phyloP scores from a whole-genome alignment of 2,113 vertebrate species.

The Nerophis lumbriciformis region DNA sequence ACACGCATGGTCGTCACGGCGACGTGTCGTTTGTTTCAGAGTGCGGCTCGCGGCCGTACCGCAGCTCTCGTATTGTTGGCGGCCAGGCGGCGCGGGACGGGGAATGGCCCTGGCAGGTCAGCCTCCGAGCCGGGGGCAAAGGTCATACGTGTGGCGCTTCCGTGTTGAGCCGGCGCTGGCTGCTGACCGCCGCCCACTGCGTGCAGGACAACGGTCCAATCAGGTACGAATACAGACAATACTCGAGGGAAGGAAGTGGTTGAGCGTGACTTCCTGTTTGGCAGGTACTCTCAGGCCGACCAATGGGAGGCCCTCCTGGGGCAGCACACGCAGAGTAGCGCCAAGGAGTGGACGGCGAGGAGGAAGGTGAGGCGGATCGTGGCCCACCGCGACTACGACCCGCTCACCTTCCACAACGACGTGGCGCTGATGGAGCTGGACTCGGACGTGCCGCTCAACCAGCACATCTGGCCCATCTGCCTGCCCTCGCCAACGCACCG shows the following conservation, averaged over 20 bases:
- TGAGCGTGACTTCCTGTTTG: not conserved
- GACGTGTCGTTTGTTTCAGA: slow-evolving; percentile 23
- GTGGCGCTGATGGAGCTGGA: slow-evolving; percentile 70
- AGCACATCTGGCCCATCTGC: slow-evolving; percentile 68
- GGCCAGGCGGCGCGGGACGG: slow-evolving; percentile 49
- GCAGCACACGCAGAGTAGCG: slow-evolving; percentile 69
- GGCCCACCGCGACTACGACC: slow-evolving; percentile 38
- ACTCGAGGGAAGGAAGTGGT: no score
- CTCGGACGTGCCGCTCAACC: slow-evolving; percentile 45
- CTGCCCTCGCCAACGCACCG: slow-evolving; percentile 53
- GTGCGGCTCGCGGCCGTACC: slow-evolving; percentile 55
- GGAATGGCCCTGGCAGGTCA: slow-evolving; percentile 76
- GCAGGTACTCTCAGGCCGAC: slow-evolving; percentile 48
- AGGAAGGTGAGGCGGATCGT: slow-evolving; percentile 53
- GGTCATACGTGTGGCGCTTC: slow-evolving; percentile 66
- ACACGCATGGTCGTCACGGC: not conserved
- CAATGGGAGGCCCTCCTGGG: slow-evolving; percentile 80
- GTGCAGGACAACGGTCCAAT: slow-evolving; percentile 35
- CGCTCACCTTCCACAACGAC: slow-evolving; percentile 42
- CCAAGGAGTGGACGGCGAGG: slow-evolving; percentile 32
- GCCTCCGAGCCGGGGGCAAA: slow-evolving; percentile 50
- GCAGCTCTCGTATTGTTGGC: slow-evolving; percentile 61
- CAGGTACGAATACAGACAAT: slow-evolving; percentile 30
- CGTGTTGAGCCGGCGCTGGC: slow-evolving; percentile 56
- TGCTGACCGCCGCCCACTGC: slow-evolving; percentile 71